Conservation (phyloP, 2,888 invertebrate species). For the Argyra leucocephala region DNA sequence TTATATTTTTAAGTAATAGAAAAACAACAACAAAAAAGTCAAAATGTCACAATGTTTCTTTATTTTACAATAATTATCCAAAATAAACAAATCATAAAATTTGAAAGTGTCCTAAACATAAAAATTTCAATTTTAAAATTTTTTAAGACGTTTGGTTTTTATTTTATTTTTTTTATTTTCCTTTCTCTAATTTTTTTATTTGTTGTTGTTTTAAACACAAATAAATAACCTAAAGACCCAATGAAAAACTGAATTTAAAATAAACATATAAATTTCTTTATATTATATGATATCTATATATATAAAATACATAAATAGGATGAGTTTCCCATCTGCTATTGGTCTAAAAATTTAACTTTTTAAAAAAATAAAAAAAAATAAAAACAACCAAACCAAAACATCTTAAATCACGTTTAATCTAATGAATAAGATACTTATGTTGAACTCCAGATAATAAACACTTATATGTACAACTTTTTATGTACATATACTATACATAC, state of each 20-base stretch:
- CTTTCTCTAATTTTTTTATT: too few species aligned
- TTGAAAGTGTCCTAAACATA: neutral
- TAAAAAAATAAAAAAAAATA: too few species aligned
- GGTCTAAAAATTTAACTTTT: neutral
- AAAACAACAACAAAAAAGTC: too few species aligned
- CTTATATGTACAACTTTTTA: neutral
- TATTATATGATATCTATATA: neutral
- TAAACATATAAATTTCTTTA: neutral
- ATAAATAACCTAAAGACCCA: slow-evolving; percentile 8
- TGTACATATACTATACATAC: too few species aligned
- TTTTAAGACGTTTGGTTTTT: too few species aligned
- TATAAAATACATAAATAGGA: neutral
- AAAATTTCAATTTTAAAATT: neutral
- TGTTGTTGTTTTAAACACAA: too few species aligned
- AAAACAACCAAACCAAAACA: too few species aligned
- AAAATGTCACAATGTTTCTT: too few species aligned
- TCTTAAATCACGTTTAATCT: neutral
- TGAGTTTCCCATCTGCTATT: slow-evolving; percentile 12
- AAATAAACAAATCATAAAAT: slow-evolving; percentile 6
- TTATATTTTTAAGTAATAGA: too few species aligned
- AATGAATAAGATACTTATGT: neutral
- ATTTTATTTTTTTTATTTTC: too few species aligned
- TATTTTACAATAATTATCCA: neutral
- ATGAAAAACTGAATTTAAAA: neutral
- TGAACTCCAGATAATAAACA: neutral